Conservation (phyloP, 2,113 vertebrate species). For the Odocoileus hemionus region DNA sequence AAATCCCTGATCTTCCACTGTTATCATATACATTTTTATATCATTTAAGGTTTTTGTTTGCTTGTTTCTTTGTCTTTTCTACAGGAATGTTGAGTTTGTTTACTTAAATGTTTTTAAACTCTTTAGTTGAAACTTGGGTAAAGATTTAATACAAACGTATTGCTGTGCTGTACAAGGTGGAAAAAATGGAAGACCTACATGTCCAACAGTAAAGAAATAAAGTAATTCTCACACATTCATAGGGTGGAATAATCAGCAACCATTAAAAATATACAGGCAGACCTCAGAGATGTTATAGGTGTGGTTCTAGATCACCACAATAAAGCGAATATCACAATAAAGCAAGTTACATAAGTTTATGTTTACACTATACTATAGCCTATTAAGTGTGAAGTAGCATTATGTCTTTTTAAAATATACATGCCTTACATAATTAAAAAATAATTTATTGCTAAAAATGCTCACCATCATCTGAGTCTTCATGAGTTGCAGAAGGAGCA, state of each 20-base stretch:
- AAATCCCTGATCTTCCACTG: background rate
- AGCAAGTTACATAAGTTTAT: background rate
- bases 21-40: background rate
- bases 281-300: background rate
- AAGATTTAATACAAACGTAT: background rate
- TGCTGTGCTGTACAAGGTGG: background rate
- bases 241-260: background rate
- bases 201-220: background rate
- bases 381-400: background rate
- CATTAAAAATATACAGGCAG: background rate
- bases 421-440: background rate
- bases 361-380: background rate
- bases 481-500: background rate
- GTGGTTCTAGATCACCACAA: background rate
- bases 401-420: background rate
- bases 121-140: background rate
- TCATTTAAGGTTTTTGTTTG: background rate
- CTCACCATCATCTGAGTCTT: background rate
- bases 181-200: background rate
- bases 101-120: background rate
- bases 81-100: background rate
- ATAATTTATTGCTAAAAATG: background rate
- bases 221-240: too few relatives aligned
- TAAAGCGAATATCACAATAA: background rate
- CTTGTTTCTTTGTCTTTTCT: background rate